Base-by-base conservation (phyloP, 1,140 invertebrate species). In the Drosophila truncata region DNA sequence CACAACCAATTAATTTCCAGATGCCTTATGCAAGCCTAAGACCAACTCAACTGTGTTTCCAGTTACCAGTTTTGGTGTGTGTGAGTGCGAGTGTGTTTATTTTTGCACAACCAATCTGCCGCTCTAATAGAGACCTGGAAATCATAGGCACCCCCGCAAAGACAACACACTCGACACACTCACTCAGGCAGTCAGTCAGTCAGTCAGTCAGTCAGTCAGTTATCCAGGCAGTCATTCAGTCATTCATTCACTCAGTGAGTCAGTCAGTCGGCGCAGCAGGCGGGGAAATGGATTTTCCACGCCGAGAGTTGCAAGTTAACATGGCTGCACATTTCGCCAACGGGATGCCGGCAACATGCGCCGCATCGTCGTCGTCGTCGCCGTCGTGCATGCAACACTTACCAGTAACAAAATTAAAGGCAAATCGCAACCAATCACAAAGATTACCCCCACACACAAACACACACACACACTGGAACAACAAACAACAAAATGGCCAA, bases 401-500 rank as follows among this genome's bases (percentile, higher is more conserved):
- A 73, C 70, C 33, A 75, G 72, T 78, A 74, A 80, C 80, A 90
- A 88, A 90, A 88, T 88, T 90, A 88, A 88, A 88, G 69, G 85
- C 85, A 88, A 88, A 88, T 88, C 85, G 85, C 82, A 90, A 85
- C 85, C 85, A 90, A 90, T 90, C 85, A 85, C 78, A 90, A 85
- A 90, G 85, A 90, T 90, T 90, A 85, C 86, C 85, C 85, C 78
- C 83, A 63, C 83, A 54, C 80, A 67, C 50, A 62, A 8, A 31
- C 47, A 50, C 16, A 44, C 52, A 31, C 47, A 50, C 16, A 44
- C 52, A 66, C 37, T 50, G 49, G 44, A 31, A 52, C 39, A 69
- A 23, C 58, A 50, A 49, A 50, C 65, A 70, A 72, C 57, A 79
- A 69, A 79, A 79, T 67, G 63, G 72, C 44, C 29, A 65, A 63